Evolutionary conservation across 2,888 invertebrate genomes (phyloP).

Genomic region (Hypselothyrea guttata): DNA sequence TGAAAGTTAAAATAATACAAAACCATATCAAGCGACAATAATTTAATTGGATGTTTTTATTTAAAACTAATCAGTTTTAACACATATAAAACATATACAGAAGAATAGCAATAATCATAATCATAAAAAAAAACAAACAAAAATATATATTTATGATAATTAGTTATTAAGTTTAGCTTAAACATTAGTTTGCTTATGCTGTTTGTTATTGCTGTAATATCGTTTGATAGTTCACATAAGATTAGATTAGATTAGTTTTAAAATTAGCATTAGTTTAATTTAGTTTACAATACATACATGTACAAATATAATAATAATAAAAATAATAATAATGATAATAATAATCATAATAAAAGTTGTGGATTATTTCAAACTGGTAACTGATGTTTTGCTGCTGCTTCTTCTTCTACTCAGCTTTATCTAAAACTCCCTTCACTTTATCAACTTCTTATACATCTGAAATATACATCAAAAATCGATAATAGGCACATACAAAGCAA

Average conservation of each 20-base stretch:
- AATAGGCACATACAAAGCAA: conserved; percentile 76
- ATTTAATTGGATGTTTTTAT: conserved; percentile 11
- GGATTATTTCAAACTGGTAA: conserved; percentile 57
- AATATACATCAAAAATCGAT: conserved; percentile 71
- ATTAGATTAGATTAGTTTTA: conserved; percentile 17
- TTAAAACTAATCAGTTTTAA: conserved; percentile 47
- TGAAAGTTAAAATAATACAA: conserved; percentile 46
- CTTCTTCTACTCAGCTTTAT: too few relatives aligned
- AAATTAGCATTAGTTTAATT: conserved; percentile 11
- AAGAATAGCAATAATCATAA: conserved; percentile 8
- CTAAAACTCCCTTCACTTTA: too few relatives aligned
- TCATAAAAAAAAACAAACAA: conserved; percentile 13
- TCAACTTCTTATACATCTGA: conserved; percentile 10
- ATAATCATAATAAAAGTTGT: conserved; percentile 38
- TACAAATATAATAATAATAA: conserved; percentile 50
- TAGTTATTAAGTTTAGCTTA: conserved; percentile 42
- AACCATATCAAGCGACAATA: conserved; percentile 44
- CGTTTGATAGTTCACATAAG: conserved; percentile 39
- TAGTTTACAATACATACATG: conserved; percentile 53
- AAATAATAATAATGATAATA: too few relatives aligned
- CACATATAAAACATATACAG: conserved; percentile 39
- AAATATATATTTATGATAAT: conserved; percentile 8
- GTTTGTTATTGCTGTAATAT: conserved; percentile 34
- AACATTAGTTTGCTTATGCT: conserved; percentile 12
- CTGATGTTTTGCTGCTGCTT: conserved; percentile 40